Conservation (phyloP, 2,888 invertebrate genomes). For the Diaphora mendica region DNA sequence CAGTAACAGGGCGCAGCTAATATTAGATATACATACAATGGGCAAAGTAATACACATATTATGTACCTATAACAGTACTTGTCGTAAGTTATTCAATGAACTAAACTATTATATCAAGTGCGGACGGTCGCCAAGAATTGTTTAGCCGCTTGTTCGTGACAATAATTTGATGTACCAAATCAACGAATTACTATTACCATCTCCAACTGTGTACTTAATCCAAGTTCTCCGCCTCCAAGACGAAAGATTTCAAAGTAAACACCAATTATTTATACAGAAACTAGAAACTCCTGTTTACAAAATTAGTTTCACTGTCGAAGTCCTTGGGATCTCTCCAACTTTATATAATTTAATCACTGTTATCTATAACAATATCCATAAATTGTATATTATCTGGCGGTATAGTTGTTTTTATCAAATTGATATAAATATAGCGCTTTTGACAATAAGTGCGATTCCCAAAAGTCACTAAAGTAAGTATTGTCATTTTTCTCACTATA, state of each 20-base stretch:
- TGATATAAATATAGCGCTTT: neutral
- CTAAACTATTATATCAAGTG: neutral
- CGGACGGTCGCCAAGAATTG: neutral
- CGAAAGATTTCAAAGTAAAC: neutral
- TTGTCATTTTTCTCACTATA: neutral
- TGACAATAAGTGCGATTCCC: too few species aligned
- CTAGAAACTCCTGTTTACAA: constrained; percentile 2
- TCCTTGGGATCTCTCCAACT: neutral
- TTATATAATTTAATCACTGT: neutral
- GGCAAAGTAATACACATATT: too few species aligned
- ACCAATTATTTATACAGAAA: constrained; percentile 6
- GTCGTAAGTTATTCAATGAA: neutral
- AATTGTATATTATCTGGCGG: neutral
- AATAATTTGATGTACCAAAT: neutral
- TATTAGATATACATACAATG: too few species aligned
- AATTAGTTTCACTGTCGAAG: neutral
- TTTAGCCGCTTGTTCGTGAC: neutral
- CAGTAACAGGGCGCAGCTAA: too few species aligned
- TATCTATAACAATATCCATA: neutral
- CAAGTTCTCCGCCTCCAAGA: neutral
- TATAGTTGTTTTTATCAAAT: neutral
- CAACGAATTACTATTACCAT: neutral
- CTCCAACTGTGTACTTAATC: neutral
- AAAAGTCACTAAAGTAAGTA: neutral
- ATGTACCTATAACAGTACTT: too few species aligned